Conservation (phyloP, 2,113 vertebrate genomes). For the Boleophthalmus pectinirostris region DNA sequence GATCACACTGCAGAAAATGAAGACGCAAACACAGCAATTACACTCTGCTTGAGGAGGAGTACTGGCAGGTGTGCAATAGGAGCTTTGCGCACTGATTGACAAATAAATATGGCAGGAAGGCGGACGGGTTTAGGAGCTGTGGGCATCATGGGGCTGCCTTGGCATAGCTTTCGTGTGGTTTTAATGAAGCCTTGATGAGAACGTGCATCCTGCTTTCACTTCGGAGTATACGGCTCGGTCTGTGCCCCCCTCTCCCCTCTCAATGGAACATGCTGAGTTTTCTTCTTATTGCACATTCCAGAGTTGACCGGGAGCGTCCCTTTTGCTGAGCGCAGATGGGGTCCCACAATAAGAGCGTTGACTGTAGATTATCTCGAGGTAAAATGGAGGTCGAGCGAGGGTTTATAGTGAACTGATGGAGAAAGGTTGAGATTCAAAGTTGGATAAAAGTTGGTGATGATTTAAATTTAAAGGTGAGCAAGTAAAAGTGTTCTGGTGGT, state of each 20-base stretch:
- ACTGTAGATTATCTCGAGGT: slow-evolving; percentile 14
- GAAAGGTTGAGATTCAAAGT: slow-evolving; percentile 24
- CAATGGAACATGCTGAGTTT: slow-evolving; percentile 35
- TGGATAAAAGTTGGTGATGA: slow-evolving; percentile 13
- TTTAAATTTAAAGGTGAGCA: neutral
- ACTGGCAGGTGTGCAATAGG: slow-evolving; percentile 66
- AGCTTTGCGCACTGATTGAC: slow-evolving; percentile 39
- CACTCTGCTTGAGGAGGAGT: slow-evolving; percentile 54
- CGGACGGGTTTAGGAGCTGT: slow-evolving; percentile 7
- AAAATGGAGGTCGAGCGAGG: slow-evolving; percentile 12
- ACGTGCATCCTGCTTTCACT: slow-evolving; percentile 62
- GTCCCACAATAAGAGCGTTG: slow-evolving; percentile 18
- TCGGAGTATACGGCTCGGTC: slow-evolving; percentile 59
- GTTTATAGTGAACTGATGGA: slow-evolving; percentile 3
- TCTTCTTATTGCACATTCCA: slow-evolving; percentile 48
- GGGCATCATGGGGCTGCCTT: slow-evolving; percentile 33
- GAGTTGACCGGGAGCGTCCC: slow-evolving; percentile 24
- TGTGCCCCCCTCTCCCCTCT: slow-evolving; percentile 36
- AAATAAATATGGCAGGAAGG: slow-evolving; percentile 43
- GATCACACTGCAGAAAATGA: slow-evolving; percentile 22
- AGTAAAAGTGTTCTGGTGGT: neutral
- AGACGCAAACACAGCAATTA: slow-evolving; percentile 65
- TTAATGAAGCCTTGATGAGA: slow-evolving; percentile 72
- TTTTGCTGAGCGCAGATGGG: slow-evolving; percentile 18
- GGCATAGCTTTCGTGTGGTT: slow-evolving; percentile 53